Evolutionary conservation across 2,797 vertebrate species (phyloP).

Genomic region (Martes flavigula): DNA sequence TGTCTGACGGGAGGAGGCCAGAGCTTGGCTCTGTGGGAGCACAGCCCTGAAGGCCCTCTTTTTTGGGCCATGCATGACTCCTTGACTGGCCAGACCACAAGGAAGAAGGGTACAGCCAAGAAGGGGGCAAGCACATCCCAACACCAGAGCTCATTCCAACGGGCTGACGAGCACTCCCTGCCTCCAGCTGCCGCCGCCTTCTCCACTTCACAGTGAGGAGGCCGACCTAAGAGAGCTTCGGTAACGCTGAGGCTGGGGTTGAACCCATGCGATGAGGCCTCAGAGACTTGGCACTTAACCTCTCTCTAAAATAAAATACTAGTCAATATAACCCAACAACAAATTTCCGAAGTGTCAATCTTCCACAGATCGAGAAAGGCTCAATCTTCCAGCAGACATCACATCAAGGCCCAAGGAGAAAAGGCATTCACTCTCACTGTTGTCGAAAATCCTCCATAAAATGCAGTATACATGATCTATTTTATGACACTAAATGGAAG

Average conservation of each 20-base stretch:
- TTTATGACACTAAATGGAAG: background rate
- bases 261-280: background rate
- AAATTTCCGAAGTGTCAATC: background rate
- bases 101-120: background rate
- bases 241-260: background rate
- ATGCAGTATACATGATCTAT: background rate
- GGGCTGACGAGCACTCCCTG: background rate
- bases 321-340: background rate
- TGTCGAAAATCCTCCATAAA: background rate
- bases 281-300: background rate
- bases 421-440: background rate
- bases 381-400: background rate
- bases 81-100: background rate
- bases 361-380: background rate
- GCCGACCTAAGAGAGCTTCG: background rate
- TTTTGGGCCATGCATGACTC: background rate
- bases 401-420: background rate
- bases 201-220: background rate
- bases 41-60: background rate
- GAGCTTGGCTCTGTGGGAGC: background rate
- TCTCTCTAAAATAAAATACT: background rate
- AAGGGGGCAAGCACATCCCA: background rate
- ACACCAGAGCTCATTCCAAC: background rate
- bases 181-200: background rate
- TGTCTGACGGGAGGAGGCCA: background rate